Base-by-base conservation (phyloP, 2,888 invertebrate genomes). In the Eilema sororculum region DNA sequence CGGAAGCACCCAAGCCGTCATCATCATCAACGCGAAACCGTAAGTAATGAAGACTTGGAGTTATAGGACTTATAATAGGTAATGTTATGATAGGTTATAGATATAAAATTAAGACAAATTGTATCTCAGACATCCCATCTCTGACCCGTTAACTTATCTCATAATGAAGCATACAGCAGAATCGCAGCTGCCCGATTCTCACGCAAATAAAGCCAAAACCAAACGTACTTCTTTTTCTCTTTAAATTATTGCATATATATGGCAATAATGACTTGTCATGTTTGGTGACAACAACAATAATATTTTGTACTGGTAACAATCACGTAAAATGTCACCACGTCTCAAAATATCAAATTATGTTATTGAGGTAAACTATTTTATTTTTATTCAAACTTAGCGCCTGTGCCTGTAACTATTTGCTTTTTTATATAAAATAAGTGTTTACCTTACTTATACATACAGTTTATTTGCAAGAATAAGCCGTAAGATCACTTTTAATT, bases 341-440 rank as follows among this genome's bases (percentile, higher is more conserved):
- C 96, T 97, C 84, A 97, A 96, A 95, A 96, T 97, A 93, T 96
- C 97, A 78, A 96, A 96, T 77, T 96, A 96, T 93, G 96, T 97
- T 86, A 94, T 97, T 81, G 96, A 97, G 96, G 97, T 97, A 95
- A 96, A 94, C 80, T 87, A 86, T 84, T 86, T 77, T 83, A 73
- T 80, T 83, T 83, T 79, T 69, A 62, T 63, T 58, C 71, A 64
- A 71, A 76, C 72, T 70, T 57, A 68, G 56, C 33, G 30, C 28
- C n/a, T 20, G n/a, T 20, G 28, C 13, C 16, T 3, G 6, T n/a
- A 30, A 41, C 20, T 41, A 60, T 57, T 30, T 20, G 5, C n/a
- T 13, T 58, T 41, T 63, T 46, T 24, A 20, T n/a, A 20, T 63
- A 25, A 57, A 58, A 58, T n/a, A 28, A 41, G 9, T 63, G 57